These are phyloP conservation scores for Thaumatotibia leucotreta DNA, from an alignment of 1,140 invertebrate genomes.

Conservation along the genomic window DNA sequence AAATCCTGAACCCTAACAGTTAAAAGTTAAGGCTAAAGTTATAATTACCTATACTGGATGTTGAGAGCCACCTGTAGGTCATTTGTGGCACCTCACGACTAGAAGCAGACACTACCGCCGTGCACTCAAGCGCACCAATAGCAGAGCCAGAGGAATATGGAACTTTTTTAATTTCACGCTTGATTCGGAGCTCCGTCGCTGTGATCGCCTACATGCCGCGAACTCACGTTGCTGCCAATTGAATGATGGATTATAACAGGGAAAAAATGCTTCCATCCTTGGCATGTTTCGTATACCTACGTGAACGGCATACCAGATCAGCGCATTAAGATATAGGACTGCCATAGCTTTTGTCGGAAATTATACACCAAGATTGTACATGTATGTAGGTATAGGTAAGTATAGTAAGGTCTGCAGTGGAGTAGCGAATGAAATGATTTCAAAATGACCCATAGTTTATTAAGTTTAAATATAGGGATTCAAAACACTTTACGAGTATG, in stretches of 20 bases:
- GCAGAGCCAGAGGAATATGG: conserved; percentile 31
- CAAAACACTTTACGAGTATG: too few relatives aligned
- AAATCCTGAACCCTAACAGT: too few relatives aligned
- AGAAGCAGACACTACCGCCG: neutral
- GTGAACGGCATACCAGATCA: conserved; percentile 5
- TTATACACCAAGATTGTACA: neutral
- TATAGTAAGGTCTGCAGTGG: too few relatives aligned
- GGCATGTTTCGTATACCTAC: neutral
- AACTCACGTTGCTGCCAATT: conserved; percentile 17
- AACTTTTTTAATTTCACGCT: conserved; percentile 67
- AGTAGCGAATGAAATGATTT: too few relatives aligned
- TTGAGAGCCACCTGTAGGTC: too few relatives aligned
- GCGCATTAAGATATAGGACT: neutral
- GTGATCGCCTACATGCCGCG: conserved; percentile 23
- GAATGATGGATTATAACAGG: conserved; percentile 15
- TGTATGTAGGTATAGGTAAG: too few relatives aligned
- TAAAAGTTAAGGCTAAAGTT: too few relatives aligned
- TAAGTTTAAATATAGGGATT: too few relatives aligned
- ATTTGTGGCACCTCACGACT: too few relatives aligned
- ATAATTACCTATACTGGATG: too few relatives aligned
- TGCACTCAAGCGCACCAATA: conserved; percentile 13
- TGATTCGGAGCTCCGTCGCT: conserved; percentile 40
- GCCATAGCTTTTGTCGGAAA: neutral
- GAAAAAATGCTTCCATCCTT: neutral
- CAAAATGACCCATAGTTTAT: too few relatives aligned